Conservation (phyloP, 2,888 invertebrate species). For the Cephus nigrinus region DNA sequence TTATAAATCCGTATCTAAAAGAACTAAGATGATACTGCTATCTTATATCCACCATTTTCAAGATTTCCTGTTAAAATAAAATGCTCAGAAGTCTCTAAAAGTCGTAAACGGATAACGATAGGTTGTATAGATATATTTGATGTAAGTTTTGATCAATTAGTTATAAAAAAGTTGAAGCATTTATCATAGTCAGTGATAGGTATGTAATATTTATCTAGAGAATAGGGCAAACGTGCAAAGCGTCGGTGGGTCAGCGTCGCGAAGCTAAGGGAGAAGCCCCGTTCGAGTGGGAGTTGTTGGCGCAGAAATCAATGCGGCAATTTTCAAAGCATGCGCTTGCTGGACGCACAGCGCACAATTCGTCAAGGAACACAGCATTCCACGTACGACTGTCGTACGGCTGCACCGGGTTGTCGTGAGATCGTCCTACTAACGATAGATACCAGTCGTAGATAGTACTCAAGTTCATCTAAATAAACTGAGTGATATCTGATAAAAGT, state of each 20-base stretch:
- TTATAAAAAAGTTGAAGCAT: background rate
- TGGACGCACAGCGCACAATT: constrained; percentile 12
- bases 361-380: background rate
- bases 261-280: background rate
- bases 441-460: background rate
- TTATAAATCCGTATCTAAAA: background rate
- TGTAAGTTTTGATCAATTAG: background rate
- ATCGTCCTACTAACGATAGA: background rate
- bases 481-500: background rate
- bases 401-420: background rate
- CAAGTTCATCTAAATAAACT: background rate
- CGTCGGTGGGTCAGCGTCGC: background rate
- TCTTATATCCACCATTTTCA: background rate
- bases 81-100: background rate
- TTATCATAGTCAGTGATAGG: background rate
- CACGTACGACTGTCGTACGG: background rate
- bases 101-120: background rate
- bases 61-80: background rate
- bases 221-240: background rate
- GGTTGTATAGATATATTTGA: background rate
- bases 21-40: background rate
- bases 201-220: background rate
- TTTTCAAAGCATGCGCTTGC: constrained; percentile 61
- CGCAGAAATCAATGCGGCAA: constrained; percentile 66
- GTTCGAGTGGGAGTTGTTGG: constrained; percentile 38